Base-by-base conservation (phyloP, 1,140 invertebrate species). In the Penaeus indicus region DNA sequence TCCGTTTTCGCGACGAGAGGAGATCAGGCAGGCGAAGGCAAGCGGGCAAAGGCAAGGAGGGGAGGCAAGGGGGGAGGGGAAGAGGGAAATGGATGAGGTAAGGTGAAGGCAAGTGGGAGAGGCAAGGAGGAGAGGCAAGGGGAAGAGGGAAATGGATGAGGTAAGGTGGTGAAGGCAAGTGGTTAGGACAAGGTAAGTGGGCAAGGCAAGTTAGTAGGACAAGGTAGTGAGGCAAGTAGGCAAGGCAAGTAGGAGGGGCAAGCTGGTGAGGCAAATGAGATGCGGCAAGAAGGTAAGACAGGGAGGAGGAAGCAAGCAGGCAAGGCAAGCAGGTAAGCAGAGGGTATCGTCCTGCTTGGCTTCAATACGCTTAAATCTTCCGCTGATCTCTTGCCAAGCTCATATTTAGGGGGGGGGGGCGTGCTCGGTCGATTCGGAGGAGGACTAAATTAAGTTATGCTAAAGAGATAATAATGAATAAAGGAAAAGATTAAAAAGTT, bases 151-250 rank as follows among this genome's bases (percentile, higher is more conserved):
- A 47, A 19, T n/a, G 21, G 38, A 38, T 7, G 61, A 63, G 42
- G 61, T n/a, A 63, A 32, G 61, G 63, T 16, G n/a, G 13, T 22
- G 38, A 21, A 64, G 22, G 38, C 61, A 21, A 25, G 21, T 32
- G 8, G 21, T 11, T 22, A 67, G 11, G 60, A 32, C 25, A n/a
- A 64, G 61, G 25, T 61, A 27, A 22, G 38, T n/a, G 3, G 19
- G 72, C 16, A 25, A 11, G 64, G 69, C 25, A 22, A 54, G 27
- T 21, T 21, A 16, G 61, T 32, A 78, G 80, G 32, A 62, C 42
- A 47, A 32, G 61, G 75, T 42, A 27, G 64, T 47, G 84, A 42
- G 60, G 78, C 84, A 79, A 86, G 25, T 79, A 79, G 63, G 78
- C 38, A 86, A 78, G 54, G n/a, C 22, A 32, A 32, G 72, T 42